Evolutionary conservation across 2,797 vertebrate genomes (phyloP).

Genomic region (Gymnodraco acuticeps): DNA sequence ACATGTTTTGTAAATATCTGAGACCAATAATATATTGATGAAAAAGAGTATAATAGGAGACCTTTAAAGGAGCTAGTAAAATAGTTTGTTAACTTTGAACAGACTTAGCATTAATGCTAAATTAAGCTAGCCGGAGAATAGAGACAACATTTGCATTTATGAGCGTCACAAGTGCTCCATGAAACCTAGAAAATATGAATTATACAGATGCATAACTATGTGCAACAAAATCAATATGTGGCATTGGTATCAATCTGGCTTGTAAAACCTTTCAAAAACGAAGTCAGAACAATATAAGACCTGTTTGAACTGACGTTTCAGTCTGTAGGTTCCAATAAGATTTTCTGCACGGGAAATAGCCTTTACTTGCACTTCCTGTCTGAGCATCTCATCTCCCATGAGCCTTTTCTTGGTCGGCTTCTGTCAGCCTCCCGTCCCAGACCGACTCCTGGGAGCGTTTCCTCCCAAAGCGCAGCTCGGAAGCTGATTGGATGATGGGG

Average conservation of each 20-base stretch:
- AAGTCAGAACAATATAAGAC: neutral
- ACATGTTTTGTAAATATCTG: too few species aligned
- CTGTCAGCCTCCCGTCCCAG: constrained; percentile 45
- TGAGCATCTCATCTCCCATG: constrained; percentile 48
- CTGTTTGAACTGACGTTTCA: neutral
- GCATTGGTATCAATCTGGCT: too few species aligned
- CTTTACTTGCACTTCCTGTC: constrained; percentile 59
- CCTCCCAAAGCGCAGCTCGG: constrained; percentile 41
- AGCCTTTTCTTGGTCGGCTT: constrained; percentile 32
- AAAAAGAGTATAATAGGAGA: too few species aligned
- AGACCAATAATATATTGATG: too few species aligned
- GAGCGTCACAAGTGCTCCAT: neutral
- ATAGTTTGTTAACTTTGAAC: neutral
- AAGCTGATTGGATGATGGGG: constrained; percentile 77
- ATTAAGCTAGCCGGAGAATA: neutral
- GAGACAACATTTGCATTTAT: neutral
- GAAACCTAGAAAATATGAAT: neutral
- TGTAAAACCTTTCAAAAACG: neutral
- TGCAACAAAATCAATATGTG: neutral
- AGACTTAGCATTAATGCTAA: neutral
- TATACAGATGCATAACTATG: neutral
- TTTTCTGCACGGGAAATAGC: constrained; percentile 31
- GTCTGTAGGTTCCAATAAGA: constrained; percentile 9
- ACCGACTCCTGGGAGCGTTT: constrained; percentile 60
- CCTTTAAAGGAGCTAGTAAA: neutral